These are phyloP conservation scores for Mesoclemmys tuberculata DNA, from an alignment of 2,113 vertebrate species.

Conservation along the genomic window DNA sequence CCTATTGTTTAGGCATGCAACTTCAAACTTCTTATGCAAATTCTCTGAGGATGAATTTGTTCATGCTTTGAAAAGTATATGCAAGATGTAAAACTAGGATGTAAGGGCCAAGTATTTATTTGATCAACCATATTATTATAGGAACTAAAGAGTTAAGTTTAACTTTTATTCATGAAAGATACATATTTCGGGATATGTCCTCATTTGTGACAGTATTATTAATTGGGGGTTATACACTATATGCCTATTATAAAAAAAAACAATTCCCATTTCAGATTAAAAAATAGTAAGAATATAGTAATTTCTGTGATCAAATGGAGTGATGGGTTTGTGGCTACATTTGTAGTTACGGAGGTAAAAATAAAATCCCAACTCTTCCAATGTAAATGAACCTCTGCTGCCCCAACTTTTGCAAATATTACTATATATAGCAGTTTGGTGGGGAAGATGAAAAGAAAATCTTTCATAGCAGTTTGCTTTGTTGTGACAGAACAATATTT, in stretches of 20 bases:
- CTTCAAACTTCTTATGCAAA: neutral
- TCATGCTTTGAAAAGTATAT: neutral
- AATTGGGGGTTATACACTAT: neutral
- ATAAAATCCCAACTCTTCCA: neutral
- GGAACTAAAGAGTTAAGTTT: neutral
- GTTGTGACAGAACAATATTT: conserved; percentile 13
- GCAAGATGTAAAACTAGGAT: neutral
- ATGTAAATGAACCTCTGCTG: conserved; percentile 20
- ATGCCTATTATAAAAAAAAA: neutral
- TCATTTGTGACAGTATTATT: neutral
- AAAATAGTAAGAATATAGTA: neutral
- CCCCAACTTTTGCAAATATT: neutral
- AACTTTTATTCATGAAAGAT: conserved; percentile 13
- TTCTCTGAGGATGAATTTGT: conserved; percentile 11
- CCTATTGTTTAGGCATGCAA: neutral
- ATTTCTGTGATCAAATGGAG: neutral
- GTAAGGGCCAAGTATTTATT: neutral
- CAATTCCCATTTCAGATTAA: neutral
- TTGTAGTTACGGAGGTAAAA: neutral
- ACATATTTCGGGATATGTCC: neutral
- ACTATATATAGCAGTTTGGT: neutral
- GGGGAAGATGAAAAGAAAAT: neutral
- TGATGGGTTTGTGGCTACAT: neutral
- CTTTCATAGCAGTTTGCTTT: neutral
- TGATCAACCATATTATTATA: neutral